Evolutionary conservation across 2,888 invertebrate genomes (phyloP).

Genomic region (Agrochola macilenta): DNA sequence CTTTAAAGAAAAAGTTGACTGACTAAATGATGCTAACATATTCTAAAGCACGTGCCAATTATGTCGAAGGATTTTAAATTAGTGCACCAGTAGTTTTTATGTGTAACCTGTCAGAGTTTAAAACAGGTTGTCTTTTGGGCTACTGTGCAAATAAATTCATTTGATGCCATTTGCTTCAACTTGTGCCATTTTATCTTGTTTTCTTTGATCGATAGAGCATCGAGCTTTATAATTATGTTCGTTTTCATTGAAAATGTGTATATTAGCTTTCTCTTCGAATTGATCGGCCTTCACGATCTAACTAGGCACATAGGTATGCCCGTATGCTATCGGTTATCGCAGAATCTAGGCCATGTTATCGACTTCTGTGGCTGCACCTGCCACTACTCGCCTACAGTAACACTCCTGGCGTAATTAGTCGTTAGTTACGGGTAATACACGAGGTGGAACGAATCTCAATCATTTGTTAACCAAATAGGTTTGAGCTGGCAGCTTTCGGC

Average conservation of each 20-base stretch:
- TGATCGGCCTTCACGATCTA: constrained; percentile 51
- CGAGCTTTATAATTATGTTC: neutral
- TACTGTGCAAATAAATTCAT: constrained; percentile 45
- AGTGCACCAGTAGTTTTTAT: constrained; percentile 49
- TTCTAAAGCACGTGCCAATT: constrained; percentile 53
- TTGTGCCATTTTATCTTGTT: constrained; percentile 1
- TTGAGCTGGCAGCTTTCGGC: constrained; percentile 25
- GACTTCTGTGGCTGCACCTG: constrained; percentile 71
- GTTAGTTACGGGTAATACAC: constrained; percentile 64
- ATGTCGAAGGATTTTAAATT: constrained; percentile 52
- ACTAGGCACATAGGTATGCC: constrained; percentile 34
- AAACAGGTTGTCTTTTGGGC: constrained; percentile 45
- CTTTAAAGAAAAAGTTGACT: constrained; percentile 46
- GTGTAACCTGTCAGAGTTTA: constrained; percentile 33
- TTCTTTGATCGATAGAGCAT: constrained; percentile 21
- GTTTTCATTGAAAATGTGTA: constrained; percentile 14
- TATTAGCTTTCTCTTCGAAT: constrained; percentile 17
- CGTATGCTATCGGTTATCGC: constrained; percentile 59
- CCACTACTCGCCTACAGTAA: constrained; percentile 55
- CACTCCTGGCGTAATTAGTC: constrained; percentile 62
- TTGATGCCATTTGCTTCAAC: constrained; percentile 26
- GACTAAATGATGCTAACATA: constrained; percentile 52
- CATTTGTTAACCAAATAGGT: constrained; percentile 69
- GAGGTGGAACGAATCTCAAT: constrained; percentile 66
- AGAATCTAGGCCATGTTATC: constrained; percentile 79